phyloP scores from a whole-genome alignment of 2,797 vertebrate genomes.

The Oreonectes daqikongensis region DNA sequence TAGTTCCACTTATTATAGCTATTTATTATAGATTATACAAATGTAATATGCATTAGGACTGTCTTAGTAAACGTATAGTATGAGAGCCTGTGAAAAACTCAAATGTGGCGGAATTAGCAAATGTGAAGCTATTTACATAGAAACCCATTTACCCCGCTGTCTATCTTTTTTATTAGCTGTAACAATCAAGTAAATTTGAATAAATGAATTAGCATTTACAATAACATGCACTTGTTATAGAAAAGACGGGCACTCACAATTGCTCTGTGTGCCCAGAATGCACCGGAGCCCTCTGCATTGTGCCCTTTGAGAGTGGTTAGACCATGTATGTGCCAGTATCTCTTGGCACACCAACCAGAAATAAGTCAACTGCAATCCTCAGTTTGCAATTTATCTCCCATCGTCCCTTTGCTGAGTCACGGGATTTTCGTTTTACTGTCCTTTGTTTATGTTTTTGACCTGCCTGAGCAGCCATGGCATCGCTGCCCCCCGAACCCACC shows the following conservation, averaged over 20 bases:
- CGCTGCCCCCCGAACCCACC: background rate
- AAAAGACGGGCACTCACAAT: slow-evolving; percentile 30
- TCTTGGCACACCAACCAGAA: slow-evolving; percentile 24
- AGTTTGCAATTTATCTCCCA: slow-evolving; percentile 12
- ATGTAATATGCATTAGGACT: background rate
- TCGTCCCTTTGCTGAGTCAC: slow-evolving; percentile 43
- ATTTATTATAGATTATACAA: background rate
- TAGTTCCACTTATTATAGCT: too few relatives aligned
- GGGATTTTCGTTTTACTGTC: slow-evolving; percentile 44
- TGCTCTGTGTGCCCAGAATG: slow-evolving; percentile 44
- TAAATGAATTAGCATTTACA: slow-evolving; percentile 41
- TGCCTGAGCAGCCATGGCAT: background rate
- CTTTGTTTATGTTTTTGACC: slow-evolving; percentile 14
- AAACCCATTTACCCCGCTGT: background rate
- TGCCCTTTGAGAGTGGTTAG: slow-evolving; percentile 20
- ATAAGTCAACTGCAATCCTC: background rate
- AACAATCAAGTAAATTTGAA: slow-evolving; percentile 24
- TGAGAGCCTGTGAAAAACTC: background rate
- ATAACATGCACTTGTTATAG: slow-evolving; percentile 17
- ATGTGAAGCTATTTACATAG: background rate
- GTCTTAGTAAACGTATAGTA: background rate
- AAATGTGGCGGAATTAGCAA: background rate
- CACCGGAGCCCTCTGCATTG: slow-evolving; percentile 4
- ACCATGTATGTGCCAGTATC: slow-evolving; percentile 8
- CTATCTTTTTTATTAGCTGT: background rate